Conservation (phyloP, 2,113 vertebrate genomes). For the Falco punctatus region DNA sequence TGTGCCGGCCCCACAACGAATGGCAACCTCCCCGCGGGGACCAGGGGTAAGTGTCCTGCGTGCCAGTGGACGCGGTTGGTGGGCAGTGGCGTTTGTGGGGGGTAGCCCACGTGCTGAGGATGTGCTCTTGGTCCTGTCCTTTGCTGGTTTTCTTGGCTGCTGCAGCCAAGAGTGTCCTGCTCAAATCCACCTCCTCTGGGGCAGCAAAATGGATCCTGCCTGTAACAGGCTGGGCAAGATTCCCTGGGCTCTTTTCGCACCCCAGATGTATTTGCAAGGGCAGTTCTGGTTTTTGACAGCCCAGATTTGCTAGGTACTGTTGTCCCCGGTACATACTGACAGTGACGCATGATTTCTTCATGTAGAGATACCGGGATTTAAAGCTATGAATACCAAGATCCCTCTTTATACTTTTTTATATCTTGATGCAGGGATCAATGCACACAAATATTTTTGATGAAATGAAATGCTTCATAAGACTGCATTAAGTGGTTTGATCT, state of each 20-base stretch:
- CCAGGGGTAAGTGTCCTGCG: slow-evolving; percentile 80
- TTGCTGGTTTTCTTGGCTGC: not conserved
- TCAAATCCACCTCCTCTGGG: not conserved
- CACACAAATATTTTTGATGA: not conserved
- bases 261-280: not conserved
- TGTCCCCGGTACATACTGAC: not conserved
- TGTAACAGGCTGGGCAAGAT: not conserved
- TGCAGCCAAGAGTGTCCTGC: not conserved
- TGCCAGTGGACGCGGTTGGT: fast-evolving
- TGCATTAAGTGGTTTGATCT: not conserved
- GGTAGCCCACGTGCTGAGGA: fast-evolving
- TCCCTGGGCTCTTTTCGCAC: not conserved
- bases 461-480: slow-evolving; percentile 1
- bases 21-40: slow-evolving; percentile 68
- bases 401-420: not conserved
- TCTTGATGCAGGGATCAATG: not conserved
- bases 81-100: not conserved
- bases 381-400: not conserved
- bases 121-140: not conserved
- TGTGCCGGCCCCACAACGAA: fast-evolving
- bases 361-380: not conserved
- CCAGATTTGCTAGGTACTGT: not conserved
- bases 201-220: not conserved
- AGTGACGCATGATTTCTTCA: not conserved
- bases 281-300: not conserved